Evolutionary conservation across 53 echinoderm and acorn worm species (phyloP).

Genomic region (Henricia sp.): DNA sequence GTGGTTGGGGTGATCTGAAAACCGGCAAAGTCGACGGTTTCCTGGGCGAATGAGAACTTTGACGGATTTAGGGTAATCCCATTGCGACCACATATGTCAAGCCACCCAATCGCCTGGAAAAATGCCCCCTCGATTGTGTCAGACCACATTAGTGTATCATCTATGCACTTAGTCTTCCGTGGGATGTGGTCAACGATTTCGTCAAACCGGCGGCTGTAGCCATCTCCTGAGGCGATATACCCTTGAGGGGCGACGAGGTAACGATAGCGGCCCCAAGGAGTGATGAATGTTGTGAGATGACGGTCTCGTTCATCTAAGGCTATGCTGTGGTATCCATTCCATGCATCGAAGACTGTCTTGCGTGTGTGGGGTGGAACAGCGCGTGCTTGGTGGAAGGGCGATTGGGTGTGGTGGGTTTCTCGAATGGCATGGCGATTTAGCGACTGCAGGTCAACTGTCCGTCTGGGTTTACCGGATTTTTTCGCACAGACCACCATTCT

Average conservation of each 20-base stretch:
- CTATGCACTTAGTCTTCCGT: slow-evolving; percentile 61
- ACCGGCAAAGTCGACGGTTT: slow-evolving; percentile 55
- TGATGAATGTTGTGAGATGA: slow-evolving; percentile 56
- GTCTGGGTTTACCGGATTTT: slow-evolving; percentile 63
- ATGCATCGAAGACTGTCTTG: slow-evolving; percentile 61
- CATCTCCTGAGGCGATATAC: slow-evolving; percentile 58
- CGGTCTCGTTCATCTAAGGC: slow-evolving; percentile 55
- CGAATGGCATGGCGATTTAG: slow-evolving; percentile 58
- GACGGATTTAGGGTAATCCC: slow-evolving; percentile 67
- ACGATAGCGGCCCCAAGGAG: slow-evolving; percentile 57
- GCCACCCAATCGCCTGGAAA: slow-evolving; percentile 69
- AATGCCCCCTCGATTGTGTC: slow-evolving; percentile 54
- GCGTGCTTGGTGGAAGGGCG: slow-evolving; percentile 64
- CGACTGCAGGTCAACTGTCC: slow-evolving; percentile 59
- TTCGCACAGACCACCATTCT: slow-evolving; percentile 65
- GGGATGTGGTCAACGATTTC: slow-evolving; percentile 49
- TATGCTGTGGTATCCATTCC: slow-evolving; percentile 73
- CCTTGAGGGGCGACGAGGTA: slow-evolving; percentile 60
- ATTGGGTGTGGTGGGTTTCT: slow-evolving; percentile 70
- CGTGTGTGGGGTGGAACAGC: slow-evolving; percentile 36
- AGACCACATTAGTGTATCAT: slow-evolving; percentile 52
- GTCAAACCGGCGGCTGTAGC: slow-evolving; percentile 21
- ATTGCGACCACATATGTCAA: slow-evolving; percentile 61
- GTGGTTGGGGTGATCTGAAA: slow-evolving; percentile 58
- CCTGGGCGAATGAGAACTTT: slow-evolving; percentile 48